Conservation (phyloP, 2,888 invertebrate genomes). For the Pollenia angustigena region DNA sequence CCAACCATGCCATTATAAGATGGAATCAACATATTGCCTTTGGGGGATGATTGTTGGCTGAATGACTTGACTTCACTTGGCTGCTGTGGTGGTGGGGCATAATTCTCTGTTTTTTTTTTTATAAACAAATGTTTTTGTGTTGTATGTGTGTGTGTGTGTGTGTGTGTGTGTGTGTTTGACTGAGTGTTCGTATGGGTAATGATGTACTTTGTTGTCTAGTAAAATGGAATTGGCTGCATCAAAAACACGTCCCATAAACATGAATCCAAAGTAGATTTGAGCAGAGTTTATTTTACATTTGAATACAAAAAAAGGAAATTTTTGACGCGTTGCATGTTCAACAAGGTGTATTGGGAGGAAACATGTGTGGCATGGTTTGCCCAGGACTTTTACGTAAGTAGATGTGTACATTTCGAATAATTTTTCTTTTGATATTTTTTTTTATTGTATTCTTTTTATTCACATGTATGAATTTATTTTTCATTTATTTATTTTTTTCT, state of each 20-base stretch:
- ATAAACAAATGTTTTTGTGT: too few relatives aligned
- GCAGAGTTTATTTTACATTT: slow-evolving; percentile 68
- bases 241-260: slow-evolving; percentile 72
- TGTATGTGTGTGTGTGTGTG: not conserved
- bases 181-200: slow-evolving; percentile 43
- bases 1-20: slow-evolving; percentile 35
- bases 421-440: slow-evolving; percentile 49
- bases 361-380: slow-evolving; percentile 46
- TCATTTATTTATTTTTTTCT: slow-evolving; percentile 70
- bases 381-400: not conserved
- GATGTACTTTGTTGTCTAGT: slow-evolving; percentile 63
- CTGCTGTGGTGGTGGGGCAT: slow-evolving; percentile 41
- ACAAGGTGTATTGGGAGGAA: slow-evolving; percentile 62
- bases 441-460: slow-evolving; percentile 30
- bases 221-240: slow-evolving; percentile 72
- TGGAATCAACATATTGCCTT: slow-evolving; percentile 70
- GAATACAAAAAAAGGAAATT: slow-evolving; percentile 51
- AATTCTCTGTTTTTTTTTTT: slow-evolving; percentile 29
- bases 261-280: slow-evolving; percentile 70
- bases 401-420: slow-evolving; percentile 47
- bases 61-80: slow-evolving; percentile 24
- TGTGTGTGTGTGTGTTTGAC: not conserved
- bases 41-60: slow-evolving; percentile 52
- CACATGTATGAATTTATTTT: slow-evolving; percentile 10
- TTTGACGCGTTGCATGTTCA: slow-evolving; percentile 67